Base-by-base conservation (phyloP, 2,113 vertebrate genomes). In the Atherinomorus stipes region DNA sequence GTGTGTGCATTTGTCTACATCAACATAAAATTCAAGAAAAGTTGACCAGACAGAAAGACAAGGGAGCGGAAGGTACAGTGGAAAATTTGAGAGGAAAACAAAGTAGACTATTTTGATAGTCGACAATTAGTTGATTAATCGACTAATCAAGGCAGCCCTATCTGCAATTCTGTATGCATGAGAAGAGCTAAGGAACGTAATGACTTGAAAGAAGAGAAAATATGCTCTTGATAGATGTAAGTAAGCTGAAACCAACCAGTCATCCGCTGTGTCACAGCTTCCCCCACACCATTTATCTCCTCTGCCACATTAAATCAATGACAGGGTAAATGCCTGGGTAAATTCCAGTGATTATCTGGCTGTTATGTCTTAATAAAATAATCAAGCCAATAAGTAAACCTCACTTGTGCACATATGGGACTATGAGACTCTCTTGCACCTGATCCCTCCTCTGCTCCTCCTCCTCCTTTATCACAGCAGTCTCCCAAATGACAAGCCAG, bases 311-410 rank as follows among this genome's bases (percentile, higher is more conserved):
- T 68, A n/a, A 26, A 38, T 78, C 52, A 83, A 83, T 65, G 2
- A 25, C 38, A 52, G 19, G 72, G 80, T 59, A 51, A 62, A 74
- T 18, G 76, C 81, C 70, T 74, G 68, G 37, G 21, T 25, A 52
- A 65, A 70, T 38, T 67, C 28, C 54, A 73, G 19, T 57, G 47
- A 89, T 90, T 83, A 88, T 83, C 62, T 52, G 53, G 10, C 68
- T 65, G 31, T 75, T 76, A 51, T 62, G 50, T 61, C 76, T 72
- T 87, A 62, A 83, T 81, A 80, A 72, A 74, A 85, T 63, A 82
- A 85, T 82, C 31, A 78, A 78, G 44, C 57, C 79, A 64, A 83
- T 83, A 83, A 84, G 56, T 85, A 57, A 85, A 85, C 87, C 37
- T 64, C 59, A n/a, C 59, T 49, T 78, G 45, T 66, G 22, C 22